Percentiles rank a stretch among this genome's conserved stretches.
These are phyloP conservation scores for Platycnemis pennipes DNA, from an alignment of 2,888 invertebrate species.

Conservation along the genomic window DNA sequence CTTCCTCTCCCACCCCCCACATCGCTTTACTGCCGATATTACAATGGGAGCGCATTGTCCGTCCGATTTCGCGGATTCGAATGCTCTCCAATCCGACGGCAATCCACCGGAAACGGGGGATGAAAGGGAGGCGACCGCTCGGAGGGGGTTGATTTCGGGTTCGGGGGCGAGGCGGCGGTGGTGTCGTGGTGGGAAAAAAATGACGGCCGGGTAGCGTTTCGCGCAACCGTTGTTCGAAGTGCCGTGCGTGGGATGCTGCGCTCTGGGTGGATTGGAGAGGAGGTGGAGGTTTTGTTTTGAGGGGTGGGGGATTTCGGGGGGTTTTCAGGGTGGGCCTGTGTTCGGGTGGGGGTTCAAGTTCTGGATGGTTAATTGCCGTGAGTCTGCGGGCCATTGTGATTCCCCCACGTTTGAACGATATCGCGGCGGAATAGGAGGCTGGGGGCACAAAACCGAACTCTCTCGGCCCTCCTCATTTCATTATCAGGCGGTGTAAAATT, in stretches of 20 bases:
- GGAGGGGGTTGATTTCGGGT: background rate
- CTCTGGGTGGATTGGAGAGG: background rate
- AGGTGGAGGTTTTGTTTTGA: background rate
- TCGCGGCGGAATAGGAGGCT: constrained; percentile 22
- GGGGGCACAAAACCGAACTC: background rate
- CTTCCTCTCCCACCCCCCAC: too few species aligned
- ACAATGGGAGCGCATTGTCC: constrained; percentile 56
- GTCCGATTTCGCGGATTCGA: constrained; percentile 53
- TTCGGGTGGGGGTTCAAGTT: background rate
- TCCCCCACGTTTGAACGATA: constrained; percentile 56
- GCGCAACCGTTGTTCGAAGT: background rate
- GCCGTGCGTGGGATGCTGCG: background rate
- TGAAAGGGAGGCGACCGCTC: background rate
- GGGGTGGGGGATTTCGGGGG: background rate
- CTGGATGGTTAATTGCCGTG: constrained; percentile 57
- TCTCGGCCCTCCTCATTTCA: constrained; percentile 4
- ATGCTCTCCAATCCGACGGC: constrained; percentile 56
- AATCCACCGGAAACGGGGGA: constrained; percentile 51
- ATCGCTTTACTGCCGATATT: constrained; percentile 59
- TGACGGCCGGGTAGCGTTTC: constrained; percentile 4
- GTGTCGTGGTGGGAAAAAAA: constrained; percentile 40
- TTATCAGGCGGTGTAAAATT: constrained; percentile 15
- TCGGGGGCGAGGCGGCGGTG: background rate
- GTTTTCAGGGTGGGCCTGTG: background rate
- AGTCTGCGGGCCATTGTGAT: constrained; percentile 61